Evolutionary conservation across 2,888 invertebrate genomes (phyloP).

Genomic region (Plagodis dolabraria): DNA sequence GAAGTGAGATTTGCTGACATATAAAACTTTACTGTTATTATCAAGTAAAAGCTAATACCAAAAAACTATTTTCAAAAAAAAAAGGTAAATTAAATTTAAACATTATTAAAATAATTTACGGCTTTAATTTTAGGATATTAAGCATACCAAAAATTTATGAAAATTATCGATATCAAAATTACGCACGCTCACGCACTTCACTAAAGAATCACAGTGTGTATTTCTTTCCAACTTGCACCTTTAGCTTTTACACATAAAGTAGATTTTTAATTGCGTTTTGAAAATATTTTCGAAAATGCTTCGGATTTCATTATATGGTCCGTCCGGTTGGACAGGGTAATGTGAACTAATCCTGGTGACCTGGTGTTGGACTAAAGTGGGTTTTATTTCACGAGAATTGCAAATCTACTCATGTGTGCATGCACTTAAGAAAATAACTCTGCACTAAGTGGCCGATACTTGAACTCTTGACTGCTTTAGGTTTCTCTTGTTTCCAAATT

Average conservation of each 20-base stretch:
- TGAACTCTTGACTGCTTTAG: too few species aligned
- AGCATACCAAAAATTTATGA: too few species aligned
- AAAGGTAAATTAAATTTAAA: too few species aligned
- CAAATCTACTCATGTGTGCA: constrained; percentile 17
- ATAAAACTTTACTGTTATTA: too few species aligned
- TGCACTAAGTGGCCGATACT: not conserved
- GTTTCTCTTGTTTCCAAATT: too few species aligned
- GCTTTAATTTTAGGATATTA: too few species aligned
- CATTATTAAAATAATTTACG: too few species aligned
- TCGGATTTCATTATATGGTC: constrained; percentile 5
- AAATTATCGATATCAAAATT: too few species aligned
- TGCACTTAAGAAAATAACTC: not conserved
- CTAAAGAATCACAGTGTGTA: constrained; percentile 3
- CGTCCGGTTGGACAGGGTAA: constrained; percentile 35
- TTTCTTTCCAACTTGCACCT: constrained; percentile 10
- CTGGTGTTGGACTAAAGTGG: constrained; percentile 26
- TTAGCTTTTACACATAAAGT: not conserved
- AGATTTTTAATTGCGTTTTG: constrained; percentile 13
- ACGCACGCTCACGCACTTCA: constrained; percentile 10
- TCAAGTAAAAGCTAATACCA: too few species aligned
- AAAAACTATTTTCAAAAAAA: too few species aligned
- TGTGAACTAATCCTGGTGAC: constrained; percentile 30
- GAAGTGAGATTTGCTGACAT: too few species aligned
- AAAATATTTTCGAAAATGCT: constrained; percentile 7
- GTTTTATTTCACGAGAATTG: constrained; percentile 4